A percentile compares a stretch with the other conserved stretches of the same genome.
Conservation (phyloP, 2,113 vertebrate species). For the Silurus asotus region DNA sequence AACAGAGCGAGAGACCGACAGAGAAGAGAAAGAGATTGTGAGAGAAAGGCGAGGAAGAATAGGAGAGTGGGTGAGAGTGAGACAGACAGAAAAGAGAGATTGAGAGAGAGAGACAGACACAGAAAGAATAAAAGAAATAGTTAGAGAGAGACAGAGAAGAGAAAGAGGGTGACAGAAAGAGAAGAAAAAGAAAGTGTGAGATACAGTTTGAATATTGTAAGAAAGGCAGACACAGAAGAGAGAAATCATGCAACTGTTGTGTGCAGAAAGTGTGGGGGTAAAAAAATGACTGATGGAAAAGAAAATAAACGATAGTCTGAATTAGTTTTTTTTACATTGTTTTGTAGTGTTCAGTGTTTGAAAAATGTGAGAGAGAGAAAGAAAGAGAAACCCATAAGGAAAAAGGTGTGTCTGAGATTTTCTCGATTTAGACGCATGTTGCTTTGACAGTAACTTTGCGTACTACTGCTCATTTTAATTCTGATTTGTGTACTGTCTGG, state of each 20-base stretch:
- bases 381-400: not conserved
- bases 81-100: not conserved
- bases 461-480: constrained; percentile 7
- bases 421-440: not conserved
- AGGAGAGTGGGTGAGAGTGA: not conserved
- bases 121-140: not conserved
- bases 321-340: not conserved
- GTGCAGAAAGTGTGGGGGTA: too few species aligned
- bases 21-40: not conserved
- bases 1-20: not conserved
- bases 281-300: too few species aligned
- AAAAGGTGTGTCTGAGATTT: not conserved
- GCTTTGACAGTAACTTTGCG: not conserved
- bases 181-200: not conserved
- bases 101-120: not conserved
- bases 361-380: not conserved
- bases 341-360: too few species aligned
- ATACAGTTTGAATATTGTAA: too few species aligned
- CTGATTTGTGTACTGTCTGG: constrained; percentile 37
- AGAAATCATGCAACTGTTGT: too few species aligned
- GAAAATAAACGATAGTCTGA: too few species aligned
- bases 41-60: too few species aligned
- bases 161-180: not conserved
- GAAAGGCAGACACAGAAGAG: too few species aligned
- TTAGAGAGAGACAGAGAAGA: not conserved